These are phyloP conservation scores for Hiodon alosoides DNA, from an alignment of 2,113 vertebrate genomes.

Conservation along the genomic window DNA sequence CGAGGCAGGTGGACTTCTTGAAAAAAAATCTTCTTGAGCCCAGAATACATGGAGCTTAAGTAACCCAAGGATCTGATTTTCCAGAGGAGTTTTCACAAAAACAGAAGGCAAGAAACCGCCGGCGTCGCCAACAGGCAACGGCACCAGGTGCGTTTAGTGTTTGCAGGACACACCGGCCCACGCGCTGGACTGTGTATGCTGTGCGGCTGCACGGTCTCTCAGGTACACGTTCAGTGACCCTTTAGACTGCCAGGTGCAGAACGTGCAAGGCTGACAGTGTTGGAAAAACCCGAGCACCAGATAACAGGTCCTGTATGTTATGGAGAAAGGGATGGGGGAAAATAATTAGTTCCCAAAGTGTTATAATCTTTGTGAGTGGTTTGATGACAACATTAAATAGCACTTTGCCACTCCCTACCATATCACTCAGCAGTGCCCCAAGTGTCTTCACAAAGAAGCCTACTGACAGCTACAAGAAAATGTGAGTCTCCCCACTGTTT, in stretches of 20 bases:
- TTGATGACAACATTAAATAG: not conserved
- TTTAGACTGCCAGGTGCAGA: not conserved
- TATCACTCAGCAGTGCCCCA: slow-evolving; percentile 34
- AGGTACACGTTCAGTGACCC: too few relatives aligned
- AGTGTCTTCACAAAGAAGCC: slow-evolving; percentile 50
- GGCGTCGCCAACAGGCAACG: slow-evolving; percentile 40
- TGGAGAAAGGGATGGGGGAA: too few relatives aligned
- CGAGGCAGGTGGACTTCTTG: not conserved
- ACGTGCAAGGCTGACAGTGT: not conserved
- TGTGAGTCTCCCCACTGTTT: slow-evolving; percentile 49
- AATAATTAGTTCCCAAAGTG: too few relatives aligned
- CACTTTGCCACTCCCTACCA: not conserved
- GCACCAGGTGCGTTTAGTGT: slow-evolving; percentile 42
- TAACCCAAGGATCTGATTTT: slow-evolving; percentile 19
- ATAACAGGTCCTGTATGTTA: not conserved
- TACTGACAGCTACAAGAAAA: slow-evolving; percentile 63
- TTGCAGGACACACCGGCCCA: too few relatives aligned
- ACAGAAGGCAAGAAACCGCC: slow-evolving; percentile 44
- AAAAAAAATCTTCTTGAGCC: not conserved
- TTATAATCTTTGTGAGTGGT: not conserved
- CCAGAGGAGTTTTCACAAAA: slow-evolving; percentile 59
- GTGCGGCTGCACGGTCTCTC: too few relatives aligned
- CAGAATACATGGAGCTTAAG: not conserved
- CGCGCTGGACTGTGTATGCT: too few relatives aligned
- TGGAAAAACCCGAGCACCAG: not conserved